phyloP scores from a whole-genome alignment of 2,113 vertebrate species.

The Nestor notabilis region DNA sequence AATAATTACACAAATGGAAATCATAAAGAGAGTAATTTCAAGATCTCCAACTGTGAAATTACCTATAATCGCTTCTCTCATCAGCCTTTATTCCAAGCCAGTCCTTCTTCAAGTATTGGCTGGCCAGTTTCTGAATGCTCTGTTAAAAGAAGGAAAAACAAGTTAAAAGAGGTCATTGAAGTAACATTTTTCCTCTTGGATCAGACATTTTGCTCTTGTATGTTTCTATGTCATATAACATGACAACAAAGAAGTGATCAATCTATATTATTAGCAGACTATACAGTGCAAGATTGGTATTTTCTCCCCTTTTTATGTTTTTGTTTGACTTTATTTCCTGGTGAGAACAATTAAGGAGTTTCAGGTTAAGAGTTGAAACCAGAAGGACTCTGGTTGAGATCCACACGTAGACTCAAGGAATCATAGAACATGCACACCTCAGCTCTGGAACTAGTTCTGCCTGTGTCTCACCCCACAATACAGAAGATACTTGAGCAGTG shows the following conservation, averaged over 20 bases:
- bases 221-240: neutral
- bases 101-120: slow-evolving; percentile 96
- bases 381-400: neutral
- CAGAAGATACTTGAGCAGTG: neutral
- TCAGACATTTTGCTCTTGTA: neutral
- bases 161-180: neutral
- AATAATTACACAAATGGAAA: neutral
- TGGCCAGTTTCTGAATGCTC: slow-evolving; percentile 96
- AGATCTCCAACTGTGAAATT: slow-evolving; percentile 36
- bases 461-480: accelerated
- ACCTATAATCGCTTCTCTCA: slow-evolving; percentile 95
- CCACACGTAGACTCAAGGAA: no score
- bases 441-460: neutral
- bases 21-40: neutral
- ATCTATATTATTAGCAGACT: neutral
- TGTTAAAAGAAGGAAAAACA: slow-evolving; percentile 55
- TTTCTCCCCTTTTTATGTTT: neutral
- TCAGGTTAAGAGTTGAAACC: neutral
- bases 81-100: slow-evolving; percentile 93
- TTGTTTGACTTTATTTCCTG: neutral
- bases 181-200: neutral
- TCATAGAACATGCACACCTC: neutral
- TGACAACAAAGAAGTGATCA: neutral
- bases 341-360: neutral
- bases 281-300: accelerated